Evolutionary conservation across 2,797 vertebrate genomes (phyloP).

Genomic region (Channallabes apus): DNA sequence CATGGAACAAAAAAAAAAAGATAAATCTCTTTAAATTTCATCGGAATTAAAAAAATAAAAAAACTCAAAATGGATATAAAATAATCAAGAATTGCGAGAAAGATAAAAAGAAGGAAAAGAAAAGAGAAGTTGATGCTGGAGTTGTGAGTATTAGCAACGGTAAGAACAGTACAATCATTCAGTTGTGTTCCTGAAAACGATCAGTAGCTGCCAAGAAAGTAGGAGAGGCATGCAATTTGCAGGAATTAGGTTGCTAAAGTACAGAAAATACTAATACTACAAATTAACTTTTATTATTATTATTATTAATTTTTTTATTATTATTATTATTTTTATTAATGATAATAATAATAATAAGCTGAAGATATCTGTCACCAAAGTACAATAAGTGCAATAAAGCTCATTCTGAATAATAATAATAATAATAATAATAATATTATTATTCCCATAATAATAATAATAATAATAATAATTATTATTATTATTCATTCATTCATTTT

Average conservation of each 20-base stretch:
- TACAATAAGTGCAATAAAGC: no score
- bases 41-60: neutral
- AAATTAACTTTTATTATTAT: no score
- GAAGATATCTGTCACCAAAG: no score
- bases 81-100: no score
- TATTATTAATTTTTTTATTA: no score
- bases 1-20: neutral
- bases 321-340: no score
- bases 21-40: neutral
- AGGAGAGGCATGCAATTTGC: neutral
- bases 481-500: no score
- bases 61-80: neutral
- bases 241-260: neutral
- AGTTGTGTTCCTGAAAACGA: slow-evolving; percentile 21
- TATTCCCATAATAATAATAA: no score
- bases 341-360: no score
- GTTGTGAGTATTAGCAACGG: slow-evolving; percentile 15
- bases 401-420: no score
- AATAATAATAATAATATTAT: no score
- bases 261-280: neutral
- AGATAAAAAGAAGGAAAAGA: neutral
- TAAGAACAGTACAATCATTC: slow-evolving; percentile 13
- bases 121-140: neutral
- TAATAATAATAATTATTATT: no score
- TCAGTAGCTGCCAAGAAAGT: neutral